Evolutionary conservation across 2,888 invertebrate genomes (phyloP).

Genomic region (Labia minor): DNA sequence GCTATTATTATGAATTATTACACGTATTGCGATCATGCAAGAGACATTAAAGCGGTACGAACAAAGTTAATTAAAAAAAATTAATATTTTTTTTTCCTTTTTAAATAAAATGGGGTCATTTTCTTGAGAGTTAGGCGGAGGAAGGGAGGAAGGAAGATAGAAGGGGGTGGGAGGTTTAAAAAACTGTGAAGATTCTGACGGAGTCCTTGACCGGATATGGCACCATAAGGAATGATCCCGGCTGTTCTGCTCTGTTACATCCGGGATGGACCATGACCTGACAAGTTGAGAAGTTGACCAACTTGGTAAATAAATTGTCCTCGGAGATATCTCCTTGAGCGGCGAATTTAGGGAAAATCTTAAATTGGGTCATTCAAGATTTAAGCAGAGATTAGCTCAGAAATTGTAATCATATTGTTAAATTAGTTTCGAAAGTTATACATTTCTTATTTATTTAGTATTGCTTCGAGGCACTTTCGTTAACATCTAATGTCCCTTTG

Average conservation of each 20-base stretch:
- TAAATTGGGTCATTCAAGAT: neutral
- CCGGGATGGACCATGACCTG: neutral
- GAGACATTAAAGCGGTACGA: neutral
- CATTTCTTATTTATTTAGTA: too few relatives aligned
- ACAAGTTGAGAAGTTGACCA: conserved; percentile 6
- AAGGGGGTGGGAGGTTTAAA: too few relatives aligned
- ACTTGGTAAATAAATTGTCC: neutral
- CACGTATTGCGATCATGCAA: neutral
- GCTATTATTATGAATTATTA: conserved; percentile 13
- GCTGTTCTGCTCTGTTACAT: neutral
- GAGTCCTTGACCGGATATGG: neutral
- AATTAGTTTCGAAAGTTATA: too few relatives aligned
- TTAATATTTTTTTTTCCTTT: neutral
- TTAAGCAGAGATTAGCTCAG: too few relatives aligned
- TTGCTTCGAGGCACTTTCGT: too few relatives aligned
- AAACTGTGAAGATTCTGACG: too few relatives aligned
- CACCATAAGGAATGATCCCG: neutral
- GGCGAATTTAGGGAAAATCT: neutral
- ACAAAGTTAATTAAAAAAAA: neutral
- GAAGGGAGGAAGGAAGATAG: too few relatives aligned
- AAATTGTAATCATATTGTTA: too few relatives aligned
- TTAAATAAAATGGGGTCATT: neutral
- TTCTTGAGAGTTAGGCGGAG: too few relatives aligned
- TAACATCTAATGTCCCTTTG: too few relatives aligned
- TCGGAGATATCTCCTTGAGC: neutral